Evolutionary conservation across 2,113 vertebrate species (phyloP), one percentile per base, ranked within the genome.

Genomic region (Centropus bengalensis): DNA sequence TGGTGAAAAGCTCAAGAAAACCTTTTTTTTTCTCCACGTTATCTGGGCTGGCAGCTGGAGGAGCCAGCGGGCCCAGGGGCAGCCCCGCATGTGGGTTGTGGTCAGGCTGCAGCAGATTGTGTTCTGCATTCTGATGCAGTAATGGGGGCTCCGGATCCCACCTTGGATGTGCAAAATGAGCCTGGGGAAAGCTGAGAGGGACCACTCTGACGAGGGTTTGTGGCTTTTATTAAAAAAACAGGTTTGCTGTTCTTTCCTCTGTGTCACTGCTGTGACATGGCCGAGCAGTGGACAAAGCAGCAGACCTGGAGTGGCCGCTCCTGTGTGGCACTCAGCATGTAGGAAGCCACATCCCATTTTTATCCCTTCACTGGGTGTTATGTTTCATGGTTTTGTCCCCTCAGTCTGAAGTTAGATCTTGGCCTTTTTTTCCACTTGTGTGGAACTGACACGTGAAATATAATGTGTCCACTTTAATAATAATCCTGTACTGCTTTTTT

Each of bases 381-480:
- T 0, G 6, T 45, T 75, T 78, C 52, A 55, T 4, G 1, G 32
- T 58, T 89, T 84, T 75, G 33, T 82, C 58, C 49, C 38, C 58
- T 79, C 44, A 32, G 87, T 68, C 51, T 42, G 32, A 36, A 69
- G 23, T 80, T 73, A 74, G 80, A 73, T 71, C 55, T 79, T 73
- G 58, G 80, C 36, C n/a, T 83, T 80, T 90, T 84, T 82, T 59
- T n/a, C 13, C 32, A n/a, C 36, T 87, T 54, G 14, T 60, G 76
- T 58, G 60, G 47, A 86, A 51, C 62, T 32, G 77, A 84, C 74
- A 92, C 33, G 5, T 84, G 73, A 96, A 92, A 75, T 89, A 74
- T 40, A 82, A 82, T 0, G 1, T 89, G 83, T 94, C 83, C 55
- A 9, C 89, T 92, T 92, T 74, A 86, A 69, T 92, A 92, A 96